Percentiles rank a stretch among this genome's conserved stretches.
These are phyloP conservation scores for Chauna torquata DNA, from an alignment of 2,113 vertebrate species.

Conservation along the genomic window DNA sequence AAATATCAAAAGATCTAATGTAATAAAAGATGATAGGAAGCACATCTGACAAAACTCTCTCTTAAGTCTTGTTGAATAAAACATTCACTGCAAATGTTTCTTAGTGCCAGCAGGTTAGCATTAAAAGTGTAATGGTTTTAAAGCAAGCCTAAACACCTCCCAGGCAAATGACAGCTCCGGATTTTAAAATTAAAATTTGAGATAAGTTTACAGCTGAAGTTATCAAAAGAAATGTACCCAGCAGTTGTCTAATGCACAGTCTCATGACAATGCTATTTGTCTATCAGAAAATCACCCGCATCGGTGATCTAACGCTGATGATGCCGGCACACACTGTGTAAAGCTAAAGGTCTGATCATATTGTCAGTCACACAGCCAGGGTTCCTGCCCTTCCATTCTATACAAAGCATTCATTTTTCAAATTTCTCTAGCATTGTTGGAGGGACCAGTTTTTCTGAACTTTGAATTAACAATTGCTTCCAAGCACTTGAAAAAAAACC, in stretches of 20 bases:
- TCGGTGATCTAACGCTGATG: rapidly evolving
- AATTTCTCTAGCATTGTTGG: not conserved
- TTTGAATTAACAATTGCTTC: not conserved
- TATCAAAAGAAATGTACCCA: not conserved
- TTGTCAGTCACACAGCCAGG: not conserved
- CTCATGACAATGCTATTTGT: not conserved
- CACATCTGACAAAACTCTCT: not conserved
- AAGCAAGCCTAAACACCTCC: not conserved
- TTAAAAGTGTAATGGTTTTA: not conserved
- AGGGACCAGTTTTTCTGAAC: not conserved
- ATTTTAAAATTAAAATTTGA: not conserved
- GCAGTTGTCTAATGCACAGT: not conserved
- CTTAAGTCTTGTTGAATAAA: conserved; percentile 26
- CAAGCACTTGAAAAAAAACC: not conserved
- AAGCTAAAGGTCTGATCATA: not conserved
- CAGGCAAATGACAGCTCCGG: not conserved
- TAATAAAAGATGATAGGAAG: not conserved
- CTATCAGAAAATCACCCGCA: not conserved
- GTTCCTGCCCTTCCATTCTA: not conserved
- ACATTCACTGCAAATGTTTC: not conserved
- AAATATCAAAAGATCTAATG: not conserved
- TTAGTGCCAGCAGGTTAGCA: not conserved
- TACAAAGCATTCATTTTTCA: not conserved
- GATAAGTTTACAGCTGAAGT: not conserved
- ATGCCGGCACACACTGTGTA: not conserved